phyloP scores from a whole-genome alignment of 2,888 invertebrate genomes.

The Nomada goodeniana region DNA sequence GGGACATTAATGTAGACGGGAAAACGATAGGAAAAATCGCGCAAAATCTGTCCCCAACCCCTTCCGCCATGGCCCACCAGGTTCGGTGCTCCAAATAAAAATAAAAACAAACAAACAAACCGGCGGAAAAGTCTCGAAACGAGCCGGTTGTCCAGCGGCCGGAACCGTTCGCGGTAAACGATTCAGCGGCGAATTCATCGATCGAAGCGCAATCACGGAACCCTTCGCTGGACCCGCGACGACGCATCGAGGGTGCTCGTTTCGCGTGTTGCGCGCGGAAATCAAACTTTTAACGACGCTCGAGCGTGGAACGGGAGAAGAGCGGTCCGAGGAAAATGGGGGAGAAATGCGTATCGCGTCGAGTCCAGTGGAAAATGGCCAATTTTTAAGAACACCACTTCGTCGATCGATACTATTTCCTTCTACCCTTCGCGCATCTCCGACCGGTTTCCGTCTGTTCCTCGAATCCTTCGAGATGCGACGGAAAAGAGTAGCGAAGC shows the following conservation, averaged over 20 bases:
- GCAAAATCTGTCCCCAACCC: too few species aligned
- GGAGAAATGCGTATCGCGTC: constrained; percentile 11
- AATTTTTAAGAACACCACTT: constrained; percentile 50
- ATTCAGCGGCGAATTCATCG: constrained; percentile 30
- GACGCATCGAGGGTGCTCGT: background rate
- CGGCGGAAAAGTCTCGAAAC: background rate
- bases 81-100: background rate
- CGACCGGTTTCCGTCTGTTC: background rate
- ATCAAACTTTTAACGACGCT: background rate
- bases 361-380: constrained; percentile 50
- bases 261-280: constrained; percentile 6
- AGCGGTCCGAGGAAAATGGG: too few species aligned
- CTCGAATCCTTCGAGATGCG: constrained; percentile 60
- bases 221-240: constrained; percentile 7
- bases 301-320: too few species aligned
- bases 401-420: background rate
- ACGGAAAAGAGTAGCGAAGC: constrained; percentile 46
- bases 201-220: constrained; percentile 28
- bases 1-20: too few species aligned
- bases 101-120: background rate
- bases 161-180: constrained; percentile 19
- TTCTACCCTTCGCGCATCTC: background rate
- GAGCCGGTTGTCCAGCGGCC: background rate
- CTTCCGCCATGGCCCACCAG: too few species aligned
- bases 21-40: background rate